Evolutionary conservation across 2,113 vertebrate genomes (phyloP).

Genomic region (Oceanodroma tethys): DNA sequence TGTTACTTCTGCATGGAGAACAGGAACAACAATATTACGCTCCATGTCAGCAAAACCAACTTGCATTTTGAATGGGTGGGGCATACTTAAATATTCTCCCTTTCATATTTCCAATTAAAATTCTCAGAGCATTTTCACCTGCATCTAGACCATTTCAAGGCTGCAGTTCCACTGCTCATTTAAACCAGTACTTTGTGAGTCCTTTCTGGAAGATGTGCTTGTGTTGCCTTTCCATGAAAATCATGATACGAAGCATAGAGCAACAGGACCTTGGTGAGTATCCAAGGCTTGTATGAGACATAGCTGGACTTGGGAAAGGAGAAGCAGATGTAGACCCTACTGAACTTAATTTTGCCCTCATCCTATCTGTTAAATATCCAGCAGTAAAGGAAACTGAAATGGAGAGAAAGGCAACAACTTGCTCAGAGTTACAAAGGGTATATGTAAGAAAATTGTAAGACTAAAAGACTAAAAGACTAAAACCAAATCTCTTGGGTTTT

Average conservation of each 20-base stretch:
- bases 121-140: not conserved
- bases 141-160: not conserved
- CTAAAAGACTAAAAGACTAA: too few relatives aligned
- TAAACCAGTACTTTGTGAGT: not conserved
- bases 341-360: not conserved
- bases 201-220: not conserved
- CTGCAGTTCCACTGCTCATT: not conserved
- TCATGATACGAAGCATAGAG: rapidly evolving
- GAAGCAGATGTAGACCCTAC: not conserved
- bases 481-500: not conserved
- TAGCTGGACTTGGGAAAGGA: not conserved
- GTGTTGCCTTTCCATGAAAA: not conserved
- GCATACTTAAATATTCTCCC: not conserved
- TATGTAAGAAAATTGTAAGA: not conserved
- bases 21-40: not conserved
- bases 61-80: not conserved
- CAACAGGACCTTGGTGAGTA: not conserved
- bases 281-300: not conserved
- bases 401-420: not conserved
- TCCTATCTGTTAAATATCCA: not conserved
- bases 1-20: not conserved
- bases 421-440: not conserved
- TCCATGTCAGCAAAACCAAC: not conserved
- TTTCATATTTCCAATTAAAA: not conserved
- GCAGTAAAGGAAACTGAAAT: not conserved